phyloP scores from a whole-genome alignment of 2,888 invertebrate species.

The Pardosa pseudoannulata region DNA sequence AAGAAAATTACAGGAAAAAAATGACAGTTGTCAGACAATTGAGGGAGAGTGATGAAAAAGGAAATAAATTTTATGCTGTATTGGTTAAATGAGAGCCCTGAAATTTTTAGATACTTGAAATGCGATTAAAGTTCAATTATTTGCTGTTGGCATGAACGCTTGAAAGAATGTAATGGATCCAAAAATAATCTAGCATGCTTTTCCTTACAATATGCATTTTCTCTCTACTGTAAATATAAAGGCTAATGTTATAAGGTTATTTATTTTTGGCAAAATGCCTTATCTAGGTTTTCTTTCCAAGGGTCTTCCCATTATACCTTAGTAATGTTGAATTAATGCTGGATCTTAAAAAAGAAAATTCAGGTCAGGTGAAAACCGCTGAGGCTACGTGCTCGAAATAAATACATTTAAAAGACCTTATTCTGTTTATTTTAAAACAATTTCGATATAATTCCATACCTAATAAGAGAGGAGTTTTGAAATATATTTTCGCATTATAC shows the following conservation, averaged over 20 bases:
- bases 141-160: not conserved
- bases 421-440: not conserved
- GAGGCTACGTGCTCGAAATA: constrained; percentile 54
- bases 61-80: not conserved
- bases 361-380: constrained; percentile 28
- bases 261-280: constrained; percentile 53
- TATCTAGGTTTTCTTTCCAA: constrained; percentile 17
- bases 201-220: not conserved
- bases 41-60: not conserved
- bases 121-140: not conserved
- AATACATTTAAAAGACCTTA: too few relatives aligned
- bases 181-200: not conserved
- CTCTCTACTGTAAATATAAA: not conserved
- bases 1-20: not conserved
- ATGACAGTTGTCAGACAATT: not conserved
- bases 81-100: not conserved
- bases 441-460: too few relatives aligned
- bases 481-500: too few relatives aligned
- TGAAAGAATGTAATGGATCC: not conserved
- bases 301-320: constrained; percentile 32
- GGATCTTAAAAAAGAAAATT: constrained; percentile 23
- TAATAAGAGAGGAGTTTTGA: too few relatives aligned
- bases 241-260: not conserved
- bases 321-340: constrained; percentile 49
- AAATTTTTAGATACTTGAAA: not conserved